Percentiles rank a stretch among this genome's conserved stretches.
Evolutionary conservation across 2,888 invertebrate species (phyloP).

Genomic region (Holacanthella duospinosa): DNA sequence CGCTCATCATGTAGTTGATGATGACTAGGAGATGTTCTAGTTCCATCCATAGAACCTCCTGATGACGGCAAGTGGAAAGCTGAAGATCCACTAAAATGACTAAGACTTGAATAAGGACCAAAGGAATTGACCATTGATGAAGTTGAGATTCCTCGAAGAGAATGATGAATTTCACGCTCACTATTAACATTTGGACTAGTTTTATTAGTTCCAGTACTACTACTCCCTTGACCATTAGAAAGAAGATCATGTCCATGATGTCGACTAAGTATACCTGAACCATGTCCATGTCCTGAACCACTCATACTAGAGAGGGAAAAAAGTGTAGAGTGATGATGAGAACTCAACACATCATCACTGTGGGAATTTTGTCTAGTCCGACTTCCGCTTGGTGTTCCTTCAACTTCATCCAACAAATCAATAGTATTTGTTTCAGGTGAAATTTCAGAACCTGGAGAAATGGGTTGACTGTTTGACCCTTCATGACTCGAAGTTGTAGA

Average conservation of each 20-base stretch:
- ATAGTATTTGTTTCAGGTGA: neutral
- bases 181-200: neutral
- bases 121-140: neutral
- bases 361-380: neutral
- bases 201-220: neutral
- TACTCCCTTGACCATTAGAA: neutral
- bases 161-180: neutral
- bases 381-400: neutral
- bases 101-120: slow-evolving; percentile 15
- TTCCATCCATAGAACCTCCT: neutral
- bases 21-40: neutral
- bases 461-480: slow-evolving; percentile 56
- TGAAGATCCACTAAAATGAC: slow-evolving; percentile 33
- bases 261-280: no score
- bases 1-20: neutral
- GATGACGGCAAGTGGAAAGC: slow-evolving; percentile 28
- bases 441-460: slow-evolving; percentile 68
- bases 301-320: neutral
- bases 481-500: slow-evolving; percentile 22
- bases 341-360: neutral
- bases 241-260: neutral
- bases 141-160: slow-evolving; percentile 1
- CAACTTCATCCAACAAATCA: slow-evolving; percentile 10
- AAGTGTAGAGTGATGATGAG: neutral
- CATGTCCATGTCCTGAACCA: neutral